Base-by-base conservation (phyloP, 1,140 invertebrate species). In the Drosophila murphyi region DNA sequence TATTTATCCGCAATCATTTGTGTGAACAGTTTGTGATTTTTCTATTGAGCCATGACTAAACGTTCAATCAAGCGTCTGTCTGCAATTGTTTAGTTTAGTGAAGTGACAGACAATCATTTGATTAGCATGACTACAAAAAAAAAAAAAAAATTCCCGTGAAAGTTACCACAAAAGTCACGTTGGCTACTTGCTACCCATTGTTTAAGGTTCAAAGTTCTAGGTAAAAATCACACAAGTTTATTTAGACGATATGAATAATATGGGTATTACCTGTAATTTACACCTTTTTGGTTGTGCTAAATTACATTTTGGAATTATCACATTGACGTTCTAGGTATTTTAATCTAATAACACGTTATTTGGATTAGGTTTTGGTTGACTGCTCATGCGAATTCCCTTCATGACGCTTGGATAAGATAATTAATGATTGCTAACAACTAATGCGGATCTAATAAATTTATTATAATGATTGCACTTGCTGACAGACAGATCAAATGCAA, bases 31-130 rank as follows among this genome's bases (percentile, higher is more conserved):
- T 50, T 62, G 61, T 67, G 67, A 59, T 75, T 72, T 57, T 60
- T 72, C 12, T 35, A 3, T 32, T 59, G 59, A 61, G 39, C 28
- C 61, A 47, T 85, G 68, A 86, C 65, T 75, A 60, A 71, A 56
- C 28, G 41, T 48, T 63, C 57, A 63, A 67, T 67, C 69, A 63
- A 76, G 39, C 39, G 41, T 29, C 31, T 47, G 20, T 8, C 39
- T 43, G 35, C 5, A 60, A 63, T 69, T 76, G 55, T 72, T 62
- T 65, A 72, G 65, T 55, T 62, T 69, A 72, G 65, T 55, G 35
- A 68, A 39, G 50, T 76, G 57, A 68, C 59, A 62, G 41, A 34
- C 55, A 76, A 82, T 76, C 59, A 65, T 48, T 87, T 72, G 55
- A 86, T 86, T 78, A 86, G 68, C 45, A 69, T 76, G 12, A n/a